Conservation (phyloP, 2,113 vertebrate genomes). For the Brachyistius frenatus region DNA sequence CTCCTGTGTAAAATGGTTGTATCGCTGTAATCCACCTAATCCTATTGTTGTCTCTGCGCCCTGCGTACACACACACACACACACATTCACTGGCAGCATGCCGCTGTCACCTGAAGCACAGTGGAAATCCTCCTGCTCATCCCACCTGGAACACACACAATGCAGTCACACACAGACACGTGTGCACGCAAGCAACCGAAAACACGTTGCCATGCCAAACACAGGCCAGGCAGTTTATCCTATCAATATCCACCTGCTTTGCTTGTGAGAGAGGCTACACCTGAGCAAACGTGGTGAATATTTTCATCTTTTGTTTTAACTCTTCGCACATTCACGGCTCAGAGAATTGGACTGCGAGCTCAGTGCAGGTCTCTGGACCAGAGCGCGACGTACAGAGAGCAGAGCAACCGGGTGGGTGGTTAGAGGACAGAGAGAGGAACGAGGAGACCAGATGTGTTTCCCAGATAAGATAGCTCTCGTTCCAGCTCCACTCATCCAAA, state of each 20-base stretch:
- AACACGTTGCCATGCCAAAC: constrained; percentile 34
- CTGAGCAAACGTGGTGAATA: constrained; percentile 53
- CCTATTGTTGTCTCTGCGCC: constrained; percentile 76
- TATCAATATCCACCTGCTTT: constrained; percentile 67
- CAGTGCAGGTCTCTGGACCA: constrained; percentile 20
- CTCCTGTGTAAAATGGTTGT: constrained; percentile 73
- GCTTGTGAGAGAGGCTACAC: constrained; percentile 55
- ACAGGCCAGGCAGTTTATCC: constrained; percentile 41
- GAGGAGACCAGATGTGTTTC: constrained; percentile 73
- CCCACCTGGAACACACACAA: constrained; percentile 63
- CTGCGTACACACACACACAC: constrained; percentile 26
- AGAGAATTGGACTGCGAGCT: constrained; percentile 56
- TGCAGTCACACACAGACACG: background rate
- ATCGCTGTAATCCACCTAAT: constrained; percentile 82
- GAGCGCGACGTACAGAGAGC: background rate
- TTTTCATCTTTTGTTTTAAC: constrained; percentile 68
- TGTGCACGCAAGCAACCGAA: background rate
- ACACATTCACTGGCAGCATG: constrained; percentile 42
- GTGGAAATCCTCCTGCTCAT: constrained; percentile 65
- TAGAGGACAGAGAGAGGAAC: constrained; percentile 55
- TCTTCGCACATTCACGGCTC: constrained; percentile 59
- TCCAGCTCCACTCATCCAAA: constrained; percentile 67
- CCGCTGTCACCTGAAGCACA: constrained; percentile 71
- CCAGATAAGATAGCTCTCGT: constrained; percentile 67
- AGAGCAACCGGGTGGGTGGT: constrained; percentile 38